Evolutionary conservation across 2,113 vertebrate species (phyloP), one percentile per base, ranked within the genome.

Genomic region (Misgurnus anguillicaudatus): DNA sequence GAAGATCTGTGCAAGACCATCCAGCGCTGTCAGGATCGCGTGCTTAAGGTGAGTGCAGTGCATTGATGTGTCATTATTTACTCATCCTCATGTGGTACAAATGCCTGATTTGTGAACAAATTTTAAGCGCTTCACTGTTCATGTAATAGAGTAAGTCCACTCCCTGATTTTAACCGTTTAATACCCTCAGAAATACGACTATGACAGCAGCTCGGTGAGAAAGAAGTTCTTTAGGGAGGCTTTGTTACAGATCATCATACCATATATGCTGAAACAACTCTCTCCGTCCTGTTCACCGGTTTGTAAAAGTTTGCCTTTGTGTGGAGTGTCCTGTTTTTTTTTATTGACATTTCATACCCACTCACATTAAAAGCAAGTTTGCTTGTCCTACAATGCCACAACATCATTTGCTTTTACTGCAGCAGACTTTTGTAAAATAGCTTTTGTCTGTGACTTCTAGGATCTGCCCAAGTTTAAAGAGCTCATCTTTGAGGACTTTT

Each of bases 181-280:
- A 0, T 0, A 17, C 60, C 5, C 38, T 6, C 86, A 99, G 97
- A 99, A 99, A 83, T 99, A 94, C 0, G 97, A 98, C 90, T 98
- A 98, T 0, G 97, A 98, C 93, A 99, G 97, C 92, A 99, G 97
- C 92, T 93, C 95, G 0, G 96, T 98, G 86, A 86, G 97, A 65
- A 99, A 99, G 91, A 94, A 94, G 55, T 99, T 99, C 91, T 99
- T 99, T 88, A 93, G 96, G 31, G 97, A 99, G 86, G 97, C 96
- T 1, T 91, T 99, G n/a, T 91, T 98, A 77, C 97, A 98, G 90
- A 95, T 98, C 91, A 94, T 96, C 82, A 94, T 98, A 85, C 97
- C 97, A 0, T 98, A 96, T 89, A 94, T 99, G 91, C 91, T 99
- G 84, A 97, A 95, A 82, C 95, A 97, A 87, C 93, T 98, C 88